A percentile compares a stretch with the other conserved stretches of the same genome.
These are phyloP conservation scores for Aldabrachelys gigantea DNA, from an alignment of 2,113 vertebrate species.

Conservation along the genomic window DNA sequence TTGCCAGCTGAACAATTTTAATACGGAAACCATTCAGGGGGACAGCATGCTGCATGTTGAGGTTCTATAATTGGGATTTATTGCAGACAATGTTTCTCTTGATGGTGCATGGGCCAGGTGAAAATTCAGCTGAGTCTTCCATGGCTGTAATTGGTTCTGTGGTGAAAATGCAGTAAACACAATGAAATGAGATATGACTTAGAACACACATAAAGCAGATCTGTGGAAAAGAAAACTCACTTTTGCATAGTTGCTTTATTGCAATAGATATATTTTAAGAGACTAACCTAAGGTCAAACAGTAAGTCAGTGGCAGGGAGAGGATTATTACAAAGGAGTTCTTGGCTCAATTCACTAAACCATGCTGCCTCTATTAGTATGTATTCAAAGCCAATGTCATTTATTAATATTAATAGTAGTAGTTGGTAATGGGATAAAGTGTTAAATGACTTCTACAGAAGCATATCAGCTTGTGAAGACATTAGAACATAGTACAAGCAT, in stretches of 20 bases:
- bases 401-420: background rate
- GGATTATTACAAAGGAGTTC: background rate
- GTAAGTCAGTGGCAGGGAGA: background rate
- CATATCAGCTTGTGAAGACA: background rate
- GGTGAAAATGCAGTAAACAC: background rate
- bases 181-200: background rate
- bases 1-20: background rate
- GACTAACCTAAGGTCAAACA: background rate
- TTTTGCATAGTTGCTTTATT: background rate
- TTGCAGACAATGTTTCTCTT: background rate
- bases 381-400: background rate
- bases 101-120: background rate
- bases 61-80: conserved; percentile 39
- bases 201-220: background rate
- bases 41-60: background rate
- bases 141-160: background rate
- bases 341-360: background rate
- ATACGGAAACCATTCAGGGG: conserved; percentile 53
- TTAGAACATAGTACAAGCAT: background rate
- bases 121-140: conserved; percentile 25
- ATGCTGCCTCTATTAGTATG: background rate
- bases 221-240: background rate
- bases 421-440: background rate
- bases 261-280: background rate
- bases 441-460: background rate